Evolutionary conservation across 2,888 invertebrate species (phyloP).

Genomic region (Agrotis clavis): DNA sequence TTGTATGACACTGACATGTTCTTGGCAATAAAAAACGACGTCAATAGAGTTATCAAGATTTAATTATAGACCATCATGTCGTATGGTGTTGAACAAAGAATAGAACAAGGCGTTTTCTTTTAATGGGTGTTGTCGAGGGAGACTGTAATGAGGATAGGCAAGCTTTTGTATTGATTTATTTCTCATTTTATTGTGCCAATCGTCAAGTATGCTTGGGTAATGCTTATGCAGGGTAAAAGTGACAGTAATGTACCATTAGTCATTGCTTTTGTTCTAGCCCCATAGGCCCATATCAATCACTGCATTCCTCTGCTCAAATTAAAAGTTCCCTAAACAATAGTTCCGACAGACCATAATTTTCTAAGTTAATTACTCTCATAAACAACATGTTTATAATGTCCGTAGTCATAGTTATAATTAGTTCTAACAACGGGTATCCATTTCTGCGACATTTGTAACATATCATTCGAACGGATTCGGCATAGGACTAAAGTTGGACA

Average conservation of each 20-base stretch:
- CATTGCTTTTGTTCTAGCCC: not conserved
- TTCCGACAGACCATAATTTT: not conserved
- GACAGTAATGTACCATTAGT: not conserved
- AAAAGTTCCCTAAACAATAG: not conserved
- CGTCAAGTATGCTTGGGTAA: no score
- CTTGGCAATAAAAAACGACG: constrained; percentile 24
- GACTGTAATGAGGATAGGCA: not conserved
- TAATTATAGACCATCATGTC: constrained; percentile 32
- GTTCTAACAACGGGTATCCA: constrained; percentile 42
- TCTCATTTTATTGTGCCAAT: no score
- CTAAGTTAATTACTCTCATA: constrained; percentile 11
- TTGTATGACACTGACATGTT: constrained; percentile 25
- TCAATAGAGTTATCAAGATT: constrained; percentile 30
- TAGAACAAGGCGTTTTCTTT: constrained; percentile 19
- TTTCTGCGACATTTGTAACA: constrained; percentile 43
- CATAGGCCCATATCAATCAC: not conserved
- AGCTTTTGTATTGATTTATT: no score
- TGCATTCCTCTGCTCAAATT: not conserved
- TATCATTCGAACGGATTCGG: constrained; percentile 31
- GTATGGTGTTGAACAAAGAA: constrained; percentile 28
- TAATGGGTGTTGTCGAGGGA: constrained; percentile 3
- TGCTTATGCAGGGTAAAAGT: not conserved
- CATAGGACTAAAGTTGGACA: constrained; percentile 42
- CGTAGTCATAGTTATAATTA: constrained; percentile 10
- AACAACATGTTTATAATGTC: constrained; percentile 11